Conservation (phyloP, 2,113 vertebrate genomes). For the Solea senegalensis region DNA sequence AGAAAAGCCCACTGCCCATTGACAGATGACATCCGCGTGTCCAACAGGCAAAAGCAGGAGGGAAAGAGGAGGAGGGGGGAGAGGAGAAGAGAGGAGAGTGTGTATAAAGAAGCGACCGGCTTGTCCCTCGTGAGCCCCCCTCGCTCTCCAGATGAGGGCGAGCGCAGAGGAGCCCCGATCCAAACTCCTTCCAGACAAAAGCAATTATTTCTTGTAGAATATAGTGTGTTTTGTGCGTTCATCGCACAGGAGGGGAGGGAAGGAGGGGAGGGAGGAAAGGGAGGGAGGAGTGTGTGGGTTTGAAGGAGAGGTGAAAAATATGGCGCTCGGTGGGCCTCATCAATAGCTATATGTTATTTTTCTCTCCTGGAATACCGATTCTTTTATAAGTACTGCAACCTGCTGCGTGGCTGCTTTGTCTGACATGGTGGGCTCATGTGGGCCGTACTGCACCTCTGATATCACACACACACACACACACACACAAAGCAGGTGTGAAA, state of each 20-base stretch:
- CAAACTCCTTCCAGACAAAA: constrained; percentile 86
- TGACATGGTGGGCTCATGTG: constrained; percentile 39
- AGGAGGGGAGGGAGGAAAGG: background rate
- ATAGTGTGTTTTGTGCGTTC: constrained; percentile 81
- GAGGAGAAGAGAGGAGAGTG: constrained; percentile 1
- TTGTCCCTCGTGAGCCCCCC: constrained; percentile 83
- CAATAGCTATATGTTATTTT: constrained; percentile 71
- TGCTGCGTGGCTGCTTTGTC: constrained; percentile 63
- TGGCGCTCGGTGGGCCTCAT: constrained; percentile 67
- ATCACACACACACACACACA: constrained; percentile 29
- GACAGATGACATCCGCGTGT: constrained; percentile 80
- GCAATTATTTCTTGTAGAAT: constrained; percentile 86
- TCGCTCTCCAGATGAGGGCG: constrained; percentile 60
- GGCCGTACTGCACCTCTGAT: constrained; percentile 53
- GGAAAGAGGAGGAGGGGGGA: constrained; percentile 34
- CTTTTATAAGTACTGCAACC: constrained; percentile 60
- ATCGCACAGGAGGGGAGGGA: constrained; percentile 57
- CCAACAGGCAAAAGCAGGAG: constrained; percentile 49
- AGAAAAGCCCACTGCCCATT: constrained; percentile 61
- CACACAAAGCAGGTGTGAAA: constrained; percentile 9
- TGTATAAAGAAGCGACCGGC: constrained; percentile 74
- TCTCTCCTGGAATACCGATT: constrained; percentile 55
- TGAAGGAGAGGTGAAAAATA: constrained; percentile 77
- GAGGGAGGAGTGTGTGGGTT: constrained; percentile 64
- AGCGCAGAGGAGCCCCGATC: constrained; percentile 76